A percentile compares a stretch with the other conserved stretches of the same genome.
These are phyloP conservation scores for Myanophis thanlyinensis DNA, from an alignment of 2,113 vertebrate species.

Conservation along the genomic window DNA sequence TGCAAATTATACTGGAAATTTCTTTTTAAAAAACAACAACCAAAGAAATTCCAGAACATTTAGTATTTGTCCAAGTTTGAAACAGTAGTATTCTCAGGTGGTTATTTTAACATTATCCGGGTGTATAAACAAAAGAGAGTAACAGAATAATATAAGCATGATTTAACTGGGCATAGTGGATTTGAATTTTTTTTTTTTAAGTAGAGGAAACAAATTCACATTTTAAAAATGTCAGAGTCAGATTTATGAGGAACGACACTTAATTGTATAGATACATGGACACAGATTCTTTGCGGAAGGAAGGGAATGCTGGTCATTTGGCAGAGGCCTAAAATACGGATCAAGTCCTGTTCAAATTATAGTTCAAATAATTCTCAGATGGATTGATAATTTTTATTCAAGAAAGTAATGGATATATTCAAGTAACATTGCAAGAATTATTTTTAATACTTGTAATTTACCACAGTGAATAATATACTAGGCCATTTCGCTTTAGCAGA, in stretches of 20 bases:
- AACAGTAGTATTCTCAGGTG: constrained; percentile 2
- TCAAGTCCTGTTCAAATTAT: neutral
- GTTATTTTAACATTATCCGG: neutral
- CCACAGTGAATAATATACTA: neutral
- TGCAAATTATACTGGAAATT: constrained; percentile 17
- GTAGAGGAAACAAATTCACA: neutral
- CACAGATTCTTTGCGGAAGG: neutral
- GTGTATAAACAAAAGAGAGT: constrained; percentile 12
- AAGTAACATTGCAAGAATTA: neutral
- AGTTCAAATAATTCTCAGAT: neutral
- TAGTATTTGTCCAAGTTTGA: constrained; percentile 29
- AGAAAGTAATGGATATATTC: neutral
- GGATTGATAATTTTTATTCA: neutral
- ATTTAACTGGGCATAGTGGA: neutral
- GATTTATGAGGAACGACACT: neutral
- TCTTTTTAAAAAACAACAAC: neutral
- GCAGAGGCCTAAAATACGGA: neutral
- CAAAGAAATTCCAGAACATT: constrained; percentile 4
- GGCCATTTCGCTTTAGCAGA: neutral
- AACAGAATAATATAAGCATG: neutral
- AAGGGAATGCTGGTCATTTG: neutral
- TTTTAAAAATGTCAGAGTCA: neutral
- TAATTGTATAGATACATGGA: neutral
- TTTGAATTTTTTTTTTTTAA: constrained; percentile 9
- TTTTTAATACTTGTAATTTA: neutral